These are phyloP conservation scores for Chrysodeixis includens DNA, from an alignment of 2,888 invertebrate species.

Conservation along the genomic window DNA sequence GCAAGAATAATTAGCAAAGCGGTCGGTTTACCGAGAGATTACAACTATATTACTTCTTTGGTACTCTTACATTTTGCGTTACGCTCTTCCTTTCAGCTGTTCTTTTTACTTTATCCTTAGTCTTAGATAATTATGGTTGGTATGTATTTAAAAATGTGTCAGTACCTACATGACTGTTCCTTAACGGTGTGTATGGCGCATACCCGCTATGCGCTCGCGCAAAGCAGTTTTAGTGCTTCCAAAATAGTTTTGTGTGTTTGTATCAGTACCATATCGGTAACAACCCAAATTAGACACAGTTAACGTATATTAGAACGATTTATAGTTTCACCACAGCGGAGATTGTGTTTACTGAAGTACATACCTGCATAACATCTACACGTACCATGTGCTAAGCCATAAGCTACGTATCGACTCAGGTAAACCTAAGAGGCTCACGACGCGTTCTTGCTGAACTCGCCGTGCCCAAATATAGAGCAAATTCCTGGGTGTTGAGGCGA, in stretches of 20 bases:
- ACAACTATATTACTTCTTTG: constrained; percentile 4
- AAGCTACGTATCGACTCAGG: constrained; percentile 25
- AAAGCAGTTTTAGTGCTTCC: constrained; percentile 54
- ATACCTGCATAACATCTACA: background rate
- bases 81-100: background rate
- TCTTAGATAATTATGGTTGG: background rate
- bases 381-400: background rate
- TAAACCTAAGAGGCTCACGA: constrained; percentile 42
- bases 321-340: constrained; percentile 1
- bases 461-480: constrained; percentile 73
- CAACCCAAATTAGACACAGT: constrained; percentile 14
- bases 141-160: constrained; percentile 54
- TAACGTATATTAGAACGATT: constrained; percentile 7
- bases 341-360: background rate
- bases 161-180: constrained; percentile 61
- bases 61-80: background rate
- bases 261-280: constrained; percentile 51
- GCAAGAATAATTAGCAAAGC: background rate
- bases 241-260: constrained; percentile 59
- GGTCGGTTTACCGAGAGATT: background rate
- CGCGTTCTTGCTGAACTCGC: constrained; percentile 44
- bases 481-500: constrained; percentile 63
- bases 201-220: constrained; percentile 45
- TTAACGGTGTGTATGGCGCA: constrained; percentile 53
- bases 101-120: background rate